Evolutionary conservation across 2,888 invertebrate genomes (phyloP).

Genomic region (Philereme transversata): DNA sequence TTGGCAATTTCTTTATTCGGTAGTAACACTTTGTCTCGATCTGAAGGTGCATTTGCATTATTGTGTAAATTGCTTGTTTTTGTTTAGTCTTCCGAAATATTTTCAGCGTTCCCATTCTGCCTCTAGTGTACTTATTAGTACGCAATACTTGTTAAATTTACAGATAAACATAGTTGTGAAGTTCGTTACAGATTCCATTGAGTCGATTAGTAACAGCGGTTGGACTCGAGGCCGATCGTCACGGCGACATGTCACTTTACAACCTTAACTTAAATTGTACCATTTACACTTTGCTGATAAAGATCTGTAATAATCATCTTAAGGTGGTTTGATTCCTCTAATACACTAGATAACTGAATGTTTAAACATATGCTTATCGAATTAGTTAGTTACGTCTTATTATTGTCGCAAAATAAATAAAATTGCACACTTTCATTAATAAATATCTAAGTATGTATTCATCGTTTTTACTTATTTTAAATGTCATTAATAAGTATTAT

Average conservation of each 20-base stretch:
- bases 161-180: slow-evolving; percentile 39
- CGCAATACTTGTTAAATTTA: slow-evolving; percentile 36
- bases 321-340: too few species aligned
- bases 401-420: too few species aligned
- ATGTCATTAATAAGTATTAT: too few species aligned
- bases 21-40: slow-evolving; percentile 34
- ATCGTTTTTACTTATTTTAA: too few species aligned
- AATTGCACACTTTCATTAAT: too few species aligned
- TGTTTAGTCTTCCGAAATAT: slow-evolving; percentile 21
- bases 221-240: slow-evolving; percentile 51
- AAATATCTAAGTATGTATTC: too few species aligned
- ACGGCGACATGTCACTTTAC: slow-evolving; percentile 39
- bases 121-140: slow-evolving; percentile 5
- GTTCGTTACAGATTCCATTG: slow-evolving; percentile 55
- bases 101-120: slow-evolving; percentile 6
- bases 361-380: too few species aligned
- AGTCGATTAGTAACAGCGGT: slow-evolving; percentile 60
- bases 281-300: not conserved
- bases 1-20: slow-evolving; percentile 34
- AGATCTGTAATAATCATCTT: too few species aligned
- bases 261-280: slow-evolving; percentile 17
- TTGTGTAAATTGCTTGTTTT: slow-evolving; percentile 28
- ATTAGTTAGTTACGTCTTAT: too few species aligned
- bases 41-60: slow-evolving; percentile 29
- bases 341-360: too few species aligned